A percentile compares a stretch with the other conserved stretches of the same genome.
phyloP scores from a whole-genome alignment of 1,140 invertebrate genomes.

The Asobara japonica region DNA sequence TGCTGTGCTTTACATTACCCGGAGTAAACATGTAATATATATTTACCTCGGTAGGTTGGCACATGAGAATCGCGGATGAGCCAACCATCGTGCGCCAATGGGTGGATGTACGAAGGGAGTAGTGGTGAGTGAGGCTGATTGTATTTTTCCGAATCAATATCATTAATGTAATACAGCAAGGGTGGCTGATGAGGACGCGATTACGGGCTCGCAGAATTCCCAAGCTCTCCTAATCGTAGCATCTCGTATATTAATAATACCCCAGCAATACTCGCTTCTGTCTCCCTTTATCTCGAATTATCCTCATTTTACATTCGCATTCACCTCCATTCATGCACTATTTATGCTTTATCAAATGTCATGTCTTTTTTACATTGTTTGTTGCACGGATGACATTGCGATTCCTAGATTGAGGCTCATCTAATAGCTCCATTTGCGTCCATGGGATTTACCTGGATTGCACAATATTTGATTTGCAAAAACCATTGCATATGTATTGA shows the following conservation, averaged over 20 bases:
- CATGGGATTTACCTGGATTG: not conserved
- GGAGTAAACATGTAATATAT: slow-evolving; percentile 16
- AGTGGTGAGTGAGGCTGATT: slow-evolving; percentile 45
- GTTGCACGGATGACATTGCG: not conserved
- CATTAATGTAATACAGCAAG: slow-evolving; percentile 62
- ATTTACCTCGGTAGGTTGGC: not conserved
- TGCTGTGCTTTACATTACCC: not conserved
- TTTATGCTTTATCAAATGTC: slow-evolving; percentile 15
- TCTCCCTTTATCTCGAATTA: slow-evolving; percentile 13
- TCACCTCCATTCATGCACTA: not conserved
- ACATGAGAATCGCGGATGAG: slow-evolving; percentile 15
- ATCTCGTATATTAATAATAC: slow-evolving; percentile 41
- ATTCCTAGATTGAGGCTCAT: not conserved
- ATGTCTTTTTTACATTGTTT: slow-evolving; percentile 2
- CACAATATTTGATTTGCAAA: too few species aligned
- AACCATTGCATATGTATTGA: too few species aligned
- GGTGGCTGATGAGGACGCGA: slow-evolving; percentile 55
- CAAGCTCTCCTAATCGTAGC: slow-evolving; percentile 18
- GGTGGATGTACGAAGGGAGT: not conserved
- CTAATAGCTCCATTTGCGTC: not conserved
- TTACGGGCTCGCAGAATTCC: slow-evolving; percentile 39
- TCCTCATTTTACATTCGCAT: slow-evolving; percentile 28
- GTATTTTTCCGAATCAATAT: slow-evolving; percentile 62
- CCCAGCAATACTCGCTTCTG: slow-evolving; percentile 22
- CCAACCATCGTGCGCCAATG: not conserved